Evolutionary conservation across 2,113 vertebrate species (phyloP).

Genomic region (Phaethon lepturus): DNA sequence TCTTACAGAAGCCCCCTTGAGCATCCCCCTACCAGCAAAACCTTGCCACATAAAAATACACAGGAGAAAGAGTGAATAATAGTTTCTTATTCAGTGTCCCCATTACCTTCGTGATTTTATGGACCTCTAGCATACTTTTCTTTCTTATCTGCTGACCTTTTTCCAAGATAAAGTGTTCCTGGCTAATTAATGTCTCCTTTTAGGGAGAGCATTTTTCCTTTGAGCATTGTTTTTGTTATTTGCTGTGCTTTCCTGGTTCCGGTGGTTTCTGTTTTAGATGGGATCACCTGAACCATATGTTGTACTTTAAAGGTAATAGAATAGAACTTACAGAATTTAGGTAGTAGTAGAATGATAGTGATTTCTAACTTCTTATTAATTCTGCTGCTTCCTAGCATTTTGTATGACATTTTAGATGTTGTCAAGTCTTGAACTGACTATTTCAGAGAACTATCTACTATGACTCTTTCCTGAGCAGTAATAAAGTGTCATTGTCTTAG

Average conservation of each 20-base stretch:
- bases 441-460: neutral
- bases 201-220: neutral
- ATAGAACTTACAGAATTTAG: neutral
- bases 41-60: neutral
- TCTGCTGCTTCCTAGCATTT: neutral
- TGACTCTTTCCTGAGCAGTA: neutral
- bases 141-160: neutral
- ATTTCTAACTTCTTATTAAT: neutral
- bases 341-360: neutral
- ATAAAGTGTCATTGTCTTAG: neutral
- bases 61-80: neutral
- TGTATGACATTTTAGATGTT: neutral
- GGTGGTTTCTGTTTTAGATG: neutral
- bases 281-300: neutral
- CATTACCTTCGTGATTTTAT: neutral
- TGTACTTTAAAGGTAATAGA: neutral
- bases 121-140: neutral
- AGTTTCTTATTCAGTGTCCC: neutral
- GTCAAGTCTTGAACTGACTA: neutral
- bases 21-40: neutral
- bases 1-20: neutral
- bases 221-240: neutral
- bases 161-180: neutral
- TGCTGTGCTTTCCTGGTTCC: neutral
- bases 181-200: neutral